These are phyloP conservation scores for Perdita meconis DNA, from an alignment of 2,888 invertebrate genomes.

Conservation along the genomic window DNA sequence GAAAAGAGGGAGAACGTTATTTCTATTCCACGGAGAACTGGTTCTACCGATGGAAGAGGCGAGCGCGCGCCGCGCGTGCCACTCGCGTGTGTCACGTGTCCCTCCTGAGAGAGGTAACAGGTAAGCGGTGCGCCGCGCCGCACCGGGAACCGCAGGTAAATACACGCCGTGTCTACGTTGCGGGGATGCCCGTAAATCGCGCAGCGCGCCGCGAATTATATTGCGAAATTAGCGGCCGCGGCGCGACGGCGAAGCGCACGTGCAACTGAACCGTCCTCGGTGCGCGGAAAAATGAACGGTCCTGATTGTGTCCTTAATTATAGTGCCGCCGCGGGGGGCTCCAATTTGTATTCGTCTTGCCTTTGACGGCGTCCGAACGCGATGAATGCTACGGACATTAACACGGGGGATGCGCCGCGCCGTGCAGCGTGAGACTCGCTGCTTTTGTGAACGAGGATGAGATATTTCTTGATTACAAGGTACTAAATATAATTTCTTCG, in stretches of 20 bases:
- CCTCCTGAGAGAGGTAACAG: conserved; percentile 67
- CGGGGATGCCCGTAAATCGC: conserved; percentile 51
- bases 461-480: too few relatives aligned
- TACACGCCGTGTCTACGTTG: conserved; percentile 46
- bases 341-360: neutral
- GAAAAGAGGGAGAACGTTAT: conserved; percentile 63
- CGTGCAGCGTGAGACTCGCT: neutral
- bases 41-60: conserved; percentile 77
- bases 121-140: conserved; percentile 61
- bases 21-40: conserved; percentile 81
- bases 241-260: conserved; percentile 19
- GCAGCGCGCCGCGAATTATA: conserved; percentile 41
- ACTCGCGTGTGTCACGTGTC: conserved; percentile 83
- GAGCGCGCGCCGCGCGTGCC: conserved; percentile 82
- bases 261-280: conserved; percentile 25
- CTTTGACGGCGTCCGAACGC: neutral
- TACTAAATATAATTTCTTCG: too few relatives aligned
- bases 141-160: conserved; percentile 64
- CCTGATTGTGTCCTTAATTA: conserved; percentile 16
- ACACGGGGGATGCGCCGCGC: neutral
- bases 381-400: neutral
- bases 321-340: neutral
- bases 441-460: too few relatives aligned
- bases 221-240: conserved; percentile 36
- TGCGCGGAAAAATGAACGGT: conserved; percentile 6